Base-by-base conservation (phyloP, 2,113 vertebrate species). In the Pithys albifrons region DNA sequence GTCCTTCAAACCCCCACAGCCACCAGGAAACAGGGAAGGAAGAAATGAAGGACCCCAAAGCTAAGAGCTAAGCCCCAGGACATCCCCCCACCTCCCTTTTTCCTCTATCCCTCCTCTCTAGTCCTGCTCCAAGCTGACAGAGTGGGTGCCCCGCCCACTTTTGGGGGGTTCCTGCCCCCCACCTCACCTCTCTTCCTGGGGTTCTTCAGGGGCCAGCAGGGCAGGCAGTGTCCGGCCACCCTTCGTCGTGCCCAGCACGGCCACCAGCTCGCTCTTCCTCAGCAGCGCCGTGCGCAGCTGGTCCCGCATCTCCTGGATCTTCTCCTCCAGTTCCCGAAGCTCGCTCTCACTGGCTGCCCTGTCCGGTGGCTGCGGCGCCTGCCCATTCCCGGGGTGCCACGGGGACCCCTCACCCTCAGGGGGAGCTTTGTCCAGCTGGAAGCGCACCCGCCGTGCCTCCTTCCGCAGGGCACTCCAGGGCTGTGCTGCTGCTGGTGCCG, bases 221-320 rank as follows among this genome's bases (percentile, higher is more conserved):
- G 31, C 4, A 11, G 91, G 61, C 78, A 81, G 65, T 0, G n/a
- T 52, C 35, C n/a, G 49, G 22, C 58, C 3, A 2, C 69, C 49
- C 79, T 94, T 92, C 46, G 97, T 59, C 1, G 97, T 97, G 73
- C 97, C 97, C 49, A 98, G 92, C 19, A 52, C 96, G 3, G 98
- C 98, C 97, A 98, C 98, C 87, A 99, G 98, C 95, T 99, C 98
- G 0, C 98, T 98, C 33, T 98, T 98, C 94, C 98, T 96, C 58
- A 96, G 82, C 93, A 99, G 95, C 5, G 99, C 98, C 0, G 67
- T 85, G 2, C 96, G 97, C 69, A 99, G 96, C 82, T 98, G 98
- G 1, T 98, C 98, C 8, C 98, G 97, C 76, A 98, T 98, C 16
- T 76, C 94, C 29, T 97, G 95, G 3, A 99, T 99, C 81, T 95